Evolutionary conservation across 2,888 invertebrate genomes (phyloP).

Genomic region (Thera britannica): DNA sequence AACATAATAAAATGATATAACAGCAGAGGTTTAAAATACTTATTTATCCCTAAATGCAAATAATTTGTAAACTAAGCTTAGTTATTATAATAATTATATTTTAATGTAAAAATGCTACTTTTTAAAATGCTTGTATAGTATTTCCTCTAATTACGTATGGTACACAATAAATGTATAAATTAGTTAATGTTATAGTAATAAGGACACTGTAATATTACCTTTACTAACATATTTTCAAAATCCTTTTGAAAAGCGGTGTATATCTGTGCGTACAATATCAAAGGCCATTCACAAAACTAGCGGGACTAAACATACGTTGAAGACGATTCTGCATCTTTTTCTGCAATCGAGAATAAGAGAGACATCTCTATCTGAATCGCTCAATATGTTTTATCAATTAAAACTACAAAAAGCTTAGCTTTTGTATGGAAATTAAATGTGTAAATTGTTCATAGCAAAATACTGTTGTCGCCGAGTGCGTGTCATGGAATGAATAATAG

Average conservation of each 20-base stretch:
- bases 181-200: slow-evolving; percentile 47
- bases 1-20: slow-evolving; percentile 5
- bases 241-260: slow-evolving; percentile 50
- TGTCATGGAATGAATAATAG: slow-evolving; percentile 73
- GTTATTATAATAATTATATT: slow-evolving; percentile 54
- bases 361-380: slow-evolving; percentile 28
- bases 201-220: slow-evolving; percentile 47
- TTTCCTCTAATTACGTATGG: slow-evolving; percentile 42
- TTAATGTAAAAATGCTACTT: slow-evolving; percentile 63
- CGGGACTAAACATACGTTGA: slow-evolving; percentile 47
- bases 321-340: slow-evolving; percentile 32
- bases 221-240: slow-evolving; percentile 50
- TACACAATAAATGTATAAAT: slow-evolving; percentile 55
- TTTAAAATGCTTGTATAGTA: slow-evolving; percentile 61
- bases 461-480: slow-evolving; percentile 63
- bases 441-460: slow-evolving; percentile 76
- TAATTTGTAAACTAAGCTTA: slow-evolving; percentile 49
- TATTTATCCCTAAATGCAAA: slow-evolving; percentile 38
- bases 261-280: slow-evolving; percentile 52
- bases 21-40: slow-evolving; percentile 3
- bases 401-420: slow-evolving; percentile 63
- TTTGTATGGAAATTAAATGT: slow-evolving; percentile 59
- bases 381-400: slow-evolving; percentile 20
- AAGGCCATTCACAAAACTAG: slow-evolving; percentile 51
- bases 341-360: slow-evolving; percentile 30